Base-by-base conservation (phyloP, 2,797 vertebrate genomes). In the Rhynchonycteris naso region DNA sequence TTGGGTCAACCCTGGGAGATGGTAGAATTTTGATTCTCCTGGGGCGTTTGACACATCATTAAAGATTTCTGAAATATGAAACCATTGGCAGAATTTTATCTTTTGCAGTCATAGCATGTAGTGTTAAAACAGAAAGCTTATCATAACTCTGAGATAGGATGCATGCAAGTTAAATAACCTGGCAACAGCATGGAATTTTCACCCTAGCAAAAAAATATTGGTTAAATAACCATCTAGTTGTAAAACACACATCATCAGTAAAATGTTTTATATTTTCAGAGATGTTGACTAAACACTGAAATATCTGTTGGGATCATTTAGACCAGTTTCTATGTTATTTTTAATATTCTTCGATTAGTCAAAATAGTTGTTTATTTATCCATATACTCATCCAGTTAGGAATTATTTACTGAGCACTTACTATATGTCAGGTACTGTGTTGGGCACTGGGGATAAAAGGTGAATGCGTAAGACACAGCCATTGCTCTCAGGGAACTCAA, bases 11-110 rank as follows among this genome's bases (percentile, higher is more conserved):
- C 11, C 28, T 88, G 52, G 56, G 43, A 94, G 76, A 69, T 16
- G 35, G 38, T 61, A 96, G 63, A 81, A 90, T 94, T 82, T 92
- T 89, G 58, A 90, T 83, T 26, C 30, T 61, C 28, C 56, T 52
- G 58, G 24, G 65, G 59, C 52, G 50, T 86, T 22, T 69, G 65
- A 61, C 47, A 52, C 9, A 72, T 69, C 26, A 83, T 13, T 90
- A 63, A 80, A 83, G 75, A 61, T 84, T 93, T 95, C 71, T 93
- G 66, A 80, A 90, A 92, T 84, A 87, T 80, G 76, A 95, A 80
- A 65, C 69, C 54, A 50, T 71, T 88, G 54, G 82, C 63, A 91
- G 22, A 87, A 92, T 95, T 95, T 96, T 90, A 94, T 96, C 87
- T 96, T 96, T 87, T 68, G 5, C 3, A 79, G 38, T 87, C 74